These are phyloP conservation scores for Amia ocellicauda DNA, from an alignment of 2,113 vertebrate species.

Conservation along the genomic window DNA sequence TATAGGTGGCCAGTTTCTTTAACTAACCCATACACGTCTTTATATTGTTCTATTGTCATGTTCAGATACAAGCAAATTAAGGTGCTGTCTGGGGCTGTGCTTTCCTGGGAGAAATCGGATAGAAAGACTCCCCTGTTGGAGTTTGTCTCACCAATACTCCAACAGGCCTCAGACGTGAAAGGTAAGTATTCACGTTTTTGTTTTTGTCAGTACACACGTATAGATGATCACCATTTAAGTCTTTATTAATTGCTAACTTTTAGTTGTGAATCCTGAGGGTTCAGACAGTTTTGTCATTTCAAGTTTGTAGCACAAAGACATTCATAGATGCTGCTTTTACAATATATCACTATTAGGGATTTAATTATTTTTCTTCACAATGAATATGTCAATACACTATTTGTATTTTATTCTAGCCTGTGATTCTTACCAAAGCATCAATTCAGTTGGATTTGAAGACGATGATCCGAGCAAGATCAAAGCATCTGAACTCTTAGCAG, in stretches of 20 bases:
- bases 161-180: constrained; percentile 24
- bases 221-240: too few species aligned
- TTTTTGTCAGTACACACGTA: too few species aligned
- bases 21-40: background rate
- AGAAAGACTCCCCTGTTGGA: constrained; percentile 33
- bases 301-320: too few species aligned
- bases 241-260: too few species aligned
- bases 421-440: constrained; percentile 25
- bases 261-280: too few species aligned
- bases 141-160: constrained; percentile 29
- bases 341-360: too few species aligned
- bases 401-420: constrained; percentile 23
- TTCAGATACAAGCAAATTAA: constrained; percentile 46
- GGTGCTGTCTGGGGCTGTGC: constrained; percentile 27
- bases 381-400: too few species aligned
- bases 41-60: background rate
- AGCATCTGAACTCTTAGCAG: constrained; percentile 45
- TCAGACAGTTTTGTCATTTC: too few species aligned
- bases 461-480: constrained; percentile 51
- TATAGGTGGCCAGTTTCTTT: background rate
- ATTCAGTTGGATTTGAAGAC: constrained; percentile 34
- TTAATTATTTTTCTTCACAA: too few species aligned
- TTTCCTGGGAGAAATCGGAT: constrained; percentile 31
- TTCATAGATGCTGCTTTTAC: too few species aligned
- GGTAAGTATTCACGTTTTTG: constrained; percentile 31